phyloP scores from a whole-genome alignment of 2,113 vertebrate species.

The Thinocorus orbignyianus region DNA sequence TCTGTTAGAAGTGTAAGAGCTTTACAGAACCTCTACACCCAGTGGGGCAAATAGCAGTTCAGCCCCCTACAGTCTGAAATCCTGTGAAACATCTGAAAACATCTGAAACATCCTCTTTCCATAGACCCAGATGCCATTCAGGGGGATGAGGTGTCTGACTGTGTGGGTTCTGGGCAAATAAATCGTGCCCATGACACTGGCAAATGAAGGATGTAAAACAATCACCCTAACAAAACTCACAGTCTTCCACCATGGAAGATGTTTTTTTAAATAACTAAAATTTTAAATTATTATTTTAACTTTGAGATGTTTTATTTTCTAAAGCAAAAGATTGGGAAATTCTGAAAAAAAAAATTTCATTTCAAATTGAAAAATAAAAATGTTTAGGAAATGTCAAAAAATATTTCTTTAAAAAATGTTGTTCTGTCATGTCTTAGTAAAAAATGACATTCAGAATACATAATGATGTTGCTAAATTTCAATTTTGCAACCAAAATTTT shows the following conservation, averaged over 20 bases:
- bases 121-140: background rate
- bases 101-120: no score
- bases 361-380: background rate
- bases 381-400: background rate
- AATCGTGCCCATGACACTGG: background rate
- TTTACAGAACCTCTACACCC: background rate
- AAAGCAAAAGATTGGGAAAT: background rate
- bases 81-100: no score
- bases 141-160: background rate
- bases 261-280: background rate
- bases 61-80: background rate
- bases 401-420: background rate
- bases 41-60: background rate
- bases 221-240: background rate
- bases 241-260: background rate
- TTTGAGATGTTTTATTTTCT: background rate
- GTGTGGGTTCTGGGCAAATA: background rate
- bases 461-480: background rate
- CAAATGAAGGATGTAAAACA: background rate
- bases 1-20: background rate
- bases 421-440: background rate
- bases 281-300: background rate
- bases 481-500: background rate
- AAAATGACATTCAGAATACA: background rate
- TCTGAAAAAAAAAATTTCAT: background rate